Percentiles rank a stretch among this genome's conserved stretches.
These are phyloP conservation scores for Coenobita brevimanus DNA, from an alignment of 1,140 invertebrate genomes.

Conservation along the genomic window DNA sequence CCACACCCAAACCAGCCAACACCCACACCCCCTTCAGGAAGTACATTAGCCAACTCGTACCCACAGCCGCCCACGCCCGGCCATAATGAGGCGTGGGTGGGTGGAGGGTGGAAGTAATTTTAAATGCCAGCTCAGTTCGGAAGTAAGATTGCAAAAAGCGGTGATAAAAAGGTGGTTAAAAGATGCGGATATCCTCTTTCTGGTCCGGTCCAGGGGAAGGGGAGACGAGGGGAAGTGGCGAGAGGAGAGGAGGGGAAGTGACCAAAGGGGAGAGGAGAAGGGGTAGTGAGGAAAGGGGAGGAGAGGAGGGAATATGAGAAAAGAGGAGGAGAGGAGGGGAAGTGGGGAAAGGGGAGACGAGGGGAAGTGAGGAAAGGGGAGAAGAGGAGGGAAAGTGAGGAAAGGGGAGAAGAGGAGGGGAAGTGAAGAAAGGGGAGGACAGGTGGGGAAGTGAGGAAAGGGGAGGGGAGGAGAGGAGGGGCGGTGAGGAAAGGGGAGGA, in stretches of 20 bases:
- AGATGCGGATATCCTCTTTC: constrained; percentile 22
- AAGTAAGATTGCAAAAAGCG: constrained; percentile 37
- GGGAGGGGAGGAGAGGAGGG: no score
- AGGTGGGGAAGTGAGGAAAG: no score
- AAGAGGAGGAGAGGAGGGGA: no score
- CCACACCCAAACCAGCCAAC: no score
- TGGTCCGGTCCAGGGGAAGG: background rate
- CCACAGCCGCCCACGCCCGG: background rate
- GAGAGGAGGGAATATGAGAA: no score
- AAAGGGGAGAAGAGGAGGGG: no score
- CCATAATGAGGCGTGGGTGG: background rate
- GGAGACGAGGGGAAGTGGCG: background rate
- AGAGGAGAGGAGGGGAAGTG: background rate
- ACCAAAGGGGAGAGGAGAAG: background rate
- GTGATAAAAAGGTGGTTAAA: constrained; percentile 28
- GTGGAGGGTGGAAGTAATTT: background rate
- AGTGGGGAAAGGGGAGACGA: no score
- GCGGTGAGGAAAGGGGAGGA: no score
- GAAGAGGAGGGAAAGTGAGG: no score
- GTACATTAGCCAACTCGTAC: background rate
- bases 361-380: no score
- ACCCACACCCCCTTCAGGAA: background rate
- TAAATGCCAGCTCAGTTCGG: constrained; percentile 26
- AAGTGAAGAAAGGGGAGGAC: no score
- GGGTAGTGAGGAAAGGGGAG: no score